Base-by-base conservation (phyloP, 2,888 invertebrate genomes). In the Diplolepis rosae region DNA sequence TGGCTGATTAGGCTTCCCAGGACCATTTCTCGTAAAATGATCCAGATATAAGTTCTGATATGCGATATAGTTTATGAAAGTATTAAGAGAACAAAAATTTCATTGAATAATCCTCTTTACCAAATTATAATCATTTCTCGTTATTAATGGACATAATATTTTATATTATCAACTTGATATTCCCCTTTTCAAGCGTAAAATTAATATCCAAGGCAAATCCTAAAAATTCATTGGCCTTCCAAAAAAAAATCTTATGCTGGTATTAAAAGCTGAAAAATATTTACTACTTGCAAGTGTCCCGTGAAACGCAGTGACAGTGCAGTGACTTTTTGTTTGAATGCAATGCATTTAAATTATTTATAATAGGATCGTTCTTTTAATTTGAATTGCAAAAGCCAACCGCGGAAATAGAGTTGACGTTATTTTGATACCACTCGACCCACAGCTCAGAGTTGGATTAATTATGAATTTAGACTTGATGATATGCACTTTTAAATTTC, bases 1-100 rank as follows among this genome's bases (percentile, higher is more conserved):
- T 82, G 79, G 84, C 79, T 87, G 87, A 87, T 87, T 86, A 87
- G 85, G 82, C 84, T 84, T 80, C 78, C 72, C 75, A 79, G 78
- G 80, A 79, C 83, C 85, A 83, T 84, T 85, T 84, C 82, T 79
- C 73, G 76, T 75, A 70, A 70, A 68, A 70, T 71, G 70, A 65
- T 27, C 13, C n/a, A 51, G 51, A n/a, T 22, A 27, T 11, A 13
- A 4, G 11, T 27, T 27, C 27, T 13, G 2, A 48, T 22, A 9
- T 7, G 9, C 22, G 48, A 11, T 1, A n/a, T n/a, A 48, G 18
- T 3, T 42, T 1, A 42, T 48, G 11, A 48, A 48, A 11, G 9
- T 48, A 0, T 11, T 18, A 22, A 11, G 11, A 22, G 11, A 11
- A 9, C 9, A 15, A 7, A 15, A 18, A 22, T n/a, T n/a, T n/a